Base-by-base conservation (phyloP, 2,888 invertebrate species). In the Eucera pruinosa region DNA sequence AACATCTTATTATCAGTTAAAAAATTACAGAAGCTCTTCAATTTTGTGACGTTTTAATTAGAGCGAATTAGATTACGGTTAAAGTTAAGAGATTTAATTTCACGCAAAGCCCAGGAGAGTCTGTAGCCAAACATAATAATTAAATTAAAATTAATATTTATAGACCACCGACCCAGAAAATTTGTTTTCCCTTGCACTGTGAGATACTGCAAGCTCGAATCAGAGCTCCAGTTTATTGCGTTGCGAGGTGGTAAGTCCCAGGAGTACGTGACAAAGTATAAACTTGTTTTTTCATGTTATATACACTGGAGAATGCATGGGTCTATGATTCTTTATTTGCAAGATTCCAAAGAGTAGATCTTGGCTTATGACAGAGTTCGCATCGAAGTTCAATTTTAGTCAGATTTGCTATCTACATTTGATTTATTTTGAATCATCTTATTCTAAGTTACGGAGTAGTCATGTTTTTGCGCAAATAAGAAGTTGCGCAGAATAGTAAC, bases 71-170 rank as follows among this genome's bases (percentile, higher is more conserved):
- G 11, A 30, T 2, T 13, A 33, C 15, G 2, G 27, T 60, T 30
- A 4, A 13, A 15, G 15, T 2, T 3, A 15, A 15, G n/a, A 20
- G 20, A 27, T 60, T 30, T 30, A 20, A 60, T 20, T 30, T 30
- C 27, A 3, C 11, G 1, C 18, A 18, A 2, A 45, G 2, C 13
- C 4, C 7, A 5, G 0, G 18, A 30, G 43, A 18, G 7, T 30
- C n/a, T 7, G 20, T 9, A 20, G 30, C 18, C 15, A 7, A 11
- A 61, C 23, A 33, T n/a, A 41, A 15, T 47, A 33, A 61, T 61
- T 61, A 61, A 47, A 61, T 61, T 20, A 27, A 58, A 18, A 58
- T 58, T 33, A 61, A 47, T 61, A 47, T 61, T 61, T 61, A 47
- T 61, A 47, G 33, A 20, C 33, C 60, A 15, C 0, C 47, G 47